These are phyloP conservation scores for Plodia interpunctella DNA, from an alignment of 1,140 invertebrate species.

Conservation along the genomic window DNA sequence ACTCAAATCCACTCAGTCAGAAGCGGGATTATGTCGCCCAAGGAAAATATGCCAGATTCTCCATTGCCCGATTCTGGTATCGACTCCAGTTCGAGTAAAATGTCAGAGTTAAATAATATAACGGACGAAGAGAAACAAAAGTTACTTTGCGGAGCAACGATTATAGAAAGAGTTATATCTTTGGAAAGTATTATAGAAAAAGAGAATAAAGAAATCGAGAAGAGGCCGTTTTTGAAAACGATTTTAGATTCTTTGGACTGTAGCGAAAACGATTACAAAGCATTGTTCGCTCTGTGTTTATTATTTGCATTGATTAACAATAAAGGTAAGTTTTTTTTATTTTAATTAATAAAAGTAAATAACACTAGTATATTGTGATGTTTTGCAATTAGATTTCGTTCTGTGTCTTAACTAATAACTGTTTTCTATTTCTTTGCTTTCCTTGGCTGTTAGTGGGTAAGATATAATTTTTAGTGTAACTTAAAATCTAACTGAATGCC, in stretches of 20 bases:
- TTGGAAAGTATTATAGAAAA: constrained; percentile 58
- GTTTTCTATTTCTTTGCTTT: constrained; percentile 42
- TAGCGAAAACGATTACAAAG: constrained; percentile 95
- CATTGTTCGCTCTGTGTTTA: constrained; percentile 94
- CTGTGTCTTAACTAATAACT: constrained; percentile 24
- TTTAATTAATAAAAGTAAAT: too few relatives aligned
- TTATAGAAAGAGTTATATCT: constrained; percentile 38
- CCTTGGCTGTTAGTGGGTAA: constrained; percentile 64
- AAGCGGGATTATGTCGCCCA: constrained; percentile 20
- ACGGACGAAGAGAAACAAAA: constrained; percentile 95
- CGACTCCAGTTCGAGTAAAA: constrained; percentile 62
- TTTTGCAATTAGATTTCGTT: constrained; percentile 11
- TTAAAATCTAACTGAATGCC: too few relatives aligned
- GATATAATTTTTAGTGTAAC: constrained; percentile 21
- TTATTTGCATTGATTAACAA: constrained; percentile 96
- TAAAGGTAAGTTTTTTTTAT: constrained; percentile 82
- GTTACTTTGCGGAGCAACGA: constrained; percentile 76
- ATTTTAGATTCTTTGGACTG: constrained; percentile 91
- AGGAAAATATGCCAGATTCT: constrained; percentile 70
- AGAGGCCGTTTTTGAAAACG: constrained; percentile 92
- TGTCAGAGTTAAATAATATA: constrained; percentile 81
- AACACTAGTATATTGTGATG: neutral
- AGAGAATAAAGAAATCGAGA: constrained; percentile 71
- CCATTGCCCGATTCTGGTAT: constrained; percentile 71
- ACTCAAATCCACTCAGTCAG: constrained; percentile 53